Evolutionary conservation across 2,113 vertebrate genomes (phyloP).

Genomic region (Tyrannus savana): DNA sequence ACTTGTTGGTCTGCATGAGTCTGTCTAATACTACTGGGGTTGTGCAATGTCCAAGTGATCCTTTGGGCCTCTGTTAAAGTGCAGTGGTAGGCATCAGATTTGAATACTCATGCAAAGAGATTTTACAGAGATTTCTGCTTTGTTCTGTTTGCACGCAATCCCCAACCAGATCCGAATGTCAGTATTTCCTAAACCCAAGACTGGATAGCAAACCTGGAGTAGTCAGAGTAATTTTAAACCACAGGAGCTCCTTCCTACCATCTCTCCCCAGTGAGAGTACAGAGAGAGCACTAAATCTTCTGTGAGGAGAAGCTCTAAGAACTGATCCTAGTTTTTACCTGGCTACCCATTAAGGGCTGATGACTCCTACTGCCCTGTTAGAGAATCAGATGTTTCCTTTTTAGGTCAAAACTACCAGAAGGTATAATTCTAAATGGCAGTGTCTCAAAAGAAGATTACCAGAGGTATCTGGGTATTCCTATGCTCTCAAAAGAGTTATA

Average conservation of each 20-base stretch:
- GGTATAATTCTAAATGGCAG: background rate
- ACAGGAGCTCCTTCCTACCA: background rate
- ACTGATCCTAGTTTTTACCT: background rate
- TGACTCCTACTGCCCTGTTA: background rate
- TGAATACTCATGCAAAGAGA: background rate
- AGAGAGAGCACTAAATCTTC: background rate
- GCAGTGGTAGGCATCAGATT: background rate
- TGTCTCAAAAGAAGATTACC: background rate
- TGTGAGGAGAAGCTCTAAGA: background rate
- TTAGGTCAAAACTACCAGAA: background rate
- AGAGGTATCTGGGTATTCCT: background rate
- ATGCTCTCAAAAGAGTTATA: background rate
- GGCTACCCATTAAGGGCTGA: background rate
- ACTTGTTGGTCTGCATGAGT: background rate
- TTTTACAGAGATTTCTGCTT: background rate
- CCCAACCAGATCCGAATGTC: background rate
- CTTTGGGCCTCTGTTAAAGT: background rate
- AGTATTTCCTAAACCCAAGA: background rate
- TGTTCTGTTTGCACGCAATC: background rate
- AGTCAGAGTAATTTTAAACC: background rate
- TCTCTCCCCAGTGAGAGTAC: accelerated
- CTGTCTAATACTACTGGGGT: background rate
- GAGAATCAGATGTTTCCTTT: background rate
- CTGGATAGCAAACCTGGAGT: background rate
- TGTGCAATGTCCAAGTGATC: background rate